A percentile compares a stretch with the other conserved stretches of the same genome.
Evolutionary conservation across 92 coral and sea anemone genomes (phyloP).

Genomic region (Zoanthus solanderi): DNA sequence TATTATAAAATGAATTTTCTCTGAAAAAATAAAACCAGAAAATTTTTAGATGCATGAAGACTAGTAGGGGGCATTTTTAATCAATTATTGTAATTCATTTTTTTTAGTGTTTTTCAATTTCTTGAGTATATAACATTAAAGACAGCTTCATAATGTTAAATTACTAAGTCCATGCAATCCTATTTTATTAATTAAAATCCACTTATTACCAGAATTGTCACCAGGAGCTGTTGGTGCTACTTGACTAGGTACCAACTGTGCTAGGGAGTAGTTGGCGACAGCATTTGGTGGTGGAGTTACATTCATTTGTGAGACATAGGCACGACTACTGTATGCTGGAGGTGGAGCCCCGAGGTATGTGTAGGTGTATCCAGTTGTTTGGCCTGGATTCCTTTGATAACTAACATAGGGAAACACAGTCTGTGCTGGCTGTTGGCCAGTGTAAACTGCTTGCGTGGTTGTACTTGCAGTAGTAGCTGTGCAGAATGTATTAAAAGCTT

Average conservation of each 20-base stretch:
- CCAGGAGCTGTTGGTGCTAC: slow-evolving; percentile 47
- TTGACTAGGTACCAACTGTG: slow-evolving; percentile 79
- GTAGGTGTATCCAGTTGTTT: slow-evolving; percentile 82
- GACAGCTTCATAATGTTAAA: no score
- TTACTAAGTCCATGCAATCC: background rate
- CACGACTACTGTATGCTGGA: slow-evolving; percentile 85
- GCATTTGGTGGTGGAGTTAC: slow-evolving; percentile 91
- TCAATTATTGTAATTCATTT: no score
- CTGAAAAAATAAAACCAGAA: no score
- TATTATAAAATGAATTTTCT: no score
- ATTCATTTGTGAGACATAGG: slow-evolving; percentile 84
- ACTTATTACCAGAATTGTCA: slow-evolving; percentile 18
- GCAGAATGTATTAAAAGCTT: slow-evolving; percentile 57
- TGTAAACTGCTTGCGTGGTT: slow-evolving; percentile 66
- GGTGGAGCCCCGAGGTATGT: slow-evolving; percentile 87
- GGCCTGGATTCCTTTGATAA: slow-evolving; percentile 78
- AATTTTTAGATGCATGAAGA: no score
- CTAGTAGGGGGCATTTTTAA: no score
- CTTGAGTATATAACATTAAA: no score
- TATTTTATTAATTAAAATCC: background rate
- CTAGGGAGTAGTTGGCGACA: slow-evolving; percentile 85
- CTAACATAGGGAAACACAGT: slow-evolving; percentile 86
- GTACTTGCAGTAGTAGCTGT: slow-evolving; percentile 81
- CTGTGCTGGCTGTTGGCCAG: slow-evolving; percentile 78
- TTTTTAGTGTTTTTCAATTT: no score